These are phyloP conservation scores for Omphaloscelis lunosa DNA, from an alignment of 2,888 invertebrate genomes.

Conservation along the genomic window DNA sequence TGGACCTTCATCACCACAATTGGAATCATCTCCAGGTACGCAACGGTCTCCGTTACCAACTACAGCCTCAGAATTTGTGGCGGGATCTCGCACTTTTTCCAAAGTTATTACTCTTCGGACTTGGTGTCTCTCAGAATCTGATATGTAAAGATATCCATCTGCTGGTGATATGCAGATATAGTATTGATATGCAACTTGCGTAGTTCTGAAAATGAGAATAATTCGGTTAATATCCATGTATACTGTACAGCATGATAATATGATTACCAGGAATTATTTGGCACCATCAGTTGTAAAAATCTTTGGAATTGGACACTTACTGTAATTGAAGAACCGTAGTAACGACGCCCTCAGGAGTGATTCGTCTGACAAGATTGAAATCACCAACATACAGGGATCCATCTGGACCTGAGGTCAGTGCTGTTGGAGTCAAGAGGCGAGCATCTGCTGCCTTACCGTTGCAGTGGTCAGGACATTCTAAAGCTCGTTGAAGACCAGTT, in stretches of 20 bases:
- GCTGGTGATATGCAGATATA: constrained; percentile 99
- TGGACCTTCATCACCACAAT: constrained; percentile 98
- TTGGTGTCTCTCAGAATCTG: constrained; percentile 98
- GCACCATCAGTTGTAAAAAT: not conserved
- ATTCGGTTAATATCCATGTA: not conserved
- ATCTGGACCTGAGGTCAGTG: constrained; percentile 98
- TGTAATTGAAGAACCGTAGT: constrained; percentile 97
- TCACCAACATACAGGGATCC: constrained; percentile 99
- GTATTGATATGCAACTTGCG: constrained; percentile 99
- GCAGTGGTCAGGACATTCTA: constrained; percentile 96
- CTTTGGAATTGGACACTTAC: constrained; percentile 83
- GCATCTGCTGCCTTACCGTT: constrained; percentile 96
- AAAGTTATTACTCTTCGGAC: constrained; percentile 94
- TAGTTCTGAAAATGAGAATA: constrained; percentile 92
- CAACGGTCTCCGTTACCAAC: constrained; percentile 98
- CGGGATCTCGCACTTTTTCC: constrained; percentile 95
- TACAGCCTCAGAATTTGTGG: constrained; percentile 95
- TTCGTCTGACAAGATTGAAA: constrained; percentile 97
- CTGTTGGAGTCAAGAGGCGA: constrained; percentile 97
- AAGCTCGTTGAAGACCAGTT: constrained; percentile 95
- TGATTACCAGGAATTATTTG: not conserved
- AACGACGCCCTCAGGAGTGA: constrained; percentile 97
- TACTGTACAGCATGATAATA: not conserved
- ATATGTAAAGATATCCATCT: constrained; percentile 98
- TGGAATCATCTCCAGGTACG: constrained; percentile 97